Evolutionary conservation across 2,888 invertebrate species (phyloP).

Genomic region (Lysandra coridon): DNA sequence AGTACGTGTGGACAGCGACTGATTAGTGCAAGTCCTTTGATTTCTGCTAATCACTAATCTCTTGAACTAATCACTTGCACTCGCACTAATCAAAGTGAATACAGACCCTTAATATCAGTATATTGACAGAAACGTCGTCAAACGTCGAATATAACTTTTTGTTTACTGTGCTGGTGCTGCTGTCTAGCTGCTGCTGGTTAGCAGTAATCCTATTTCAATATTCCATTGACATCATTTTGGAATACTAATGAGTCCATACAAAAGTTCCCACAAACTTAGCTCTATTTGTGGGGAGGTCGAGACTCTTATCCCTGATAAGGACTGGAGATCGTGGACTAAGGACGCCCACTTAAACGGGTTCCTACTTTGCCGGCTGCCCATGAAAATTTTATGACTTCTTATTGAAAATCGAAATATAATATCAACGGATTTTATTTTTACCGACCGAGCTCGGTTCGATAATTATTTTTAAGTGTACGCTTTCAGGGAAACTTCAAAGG

Average conservation of each 20-base stretch:
- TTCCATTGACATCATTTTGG: not conserved
- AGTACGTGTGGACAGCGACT: no score
- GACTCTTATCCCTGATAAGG: conserved; percentile 65
- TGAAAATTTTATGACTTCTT: conserved; percentile 32
- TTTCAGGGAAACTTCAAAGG: conserved; percentile 30
- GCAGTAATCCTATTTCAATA: not conserved
- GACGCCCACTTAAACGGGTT: conserved; percentile 56
- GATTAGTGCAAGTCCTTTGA: no score
- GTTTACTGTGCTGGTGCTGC: no score
- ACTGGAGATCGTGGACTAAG: conserved; percentile 64
- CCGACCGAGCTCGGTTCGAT: conserved; percentile 22
- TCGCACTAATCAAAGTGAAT: no score
- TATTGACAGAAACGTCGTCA: no score
- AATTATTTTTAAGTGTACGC: conserved; percentile 30
- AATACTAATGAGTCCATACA: conserved; percentile 15
- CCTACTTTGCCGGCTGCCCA: conserved; percentile 51
- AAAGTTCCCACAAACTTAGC: conserved; percentile 35
- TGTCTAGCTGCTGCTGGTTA: no score
- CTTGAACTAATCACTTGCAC: no score
- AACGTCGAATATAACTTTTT: no score
- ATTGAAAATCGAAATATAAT: conserved; percentile 29
- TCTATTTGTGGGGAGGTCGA: conserved; percentile 46
- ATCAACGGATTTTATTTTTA: conserved; percentile 27
- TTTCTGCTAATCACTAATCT: no score
- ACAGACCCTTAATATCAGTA: no score